These are phyloP conservation scores for Bubo blakistoni DNA, from an alignment of 2,113 vertebrate species.

Conservation along the genomic window DNA sequence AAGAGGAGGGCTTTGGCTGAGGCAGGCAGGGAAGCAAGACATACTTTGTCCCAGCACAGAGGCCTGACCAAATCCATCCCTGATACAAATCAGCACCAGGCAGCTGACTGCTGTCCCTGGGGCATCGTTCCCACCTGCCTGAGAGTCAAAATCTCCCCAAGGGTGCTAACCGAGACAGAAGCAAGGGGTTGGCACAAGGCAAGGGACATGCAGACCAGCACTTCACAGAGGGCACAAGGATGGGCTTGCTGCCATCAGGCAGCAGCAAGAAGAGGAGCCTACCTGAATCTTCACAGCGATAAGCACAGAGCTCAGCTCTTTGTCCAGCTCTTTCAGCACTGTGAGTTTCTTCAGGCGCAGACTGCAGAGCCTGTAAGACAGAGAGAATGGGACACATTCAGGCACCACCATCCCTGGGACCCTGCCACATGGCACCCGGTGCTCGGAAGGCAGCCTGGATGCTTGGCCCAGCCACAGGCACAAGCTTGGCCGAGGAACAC, in stretches of 20 bases:
- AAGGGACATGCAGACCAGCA: neutral
- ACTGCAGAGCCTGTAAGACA: slow-evolving; percentile 87
- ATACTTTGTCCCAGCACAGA: neutral
- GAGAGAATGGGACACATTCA: slow-evolving; percentile 70
- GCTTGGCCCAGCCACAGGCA: neutral
- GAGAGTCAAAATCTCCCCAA: neutral
- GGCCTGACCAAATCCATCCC: neutral
- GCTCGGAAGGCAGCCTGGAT: neutral
- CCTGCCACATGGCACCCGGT: slow-evolving; percentile 52
- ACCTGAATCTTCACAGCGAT: slow-evolving; percentile 98
- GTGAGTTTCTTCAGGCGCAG: slow-evolving; percentile 96
- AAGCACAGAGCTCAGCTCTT: slow-evolving; percentile 93
- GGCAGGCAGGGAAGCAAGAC: neutral
- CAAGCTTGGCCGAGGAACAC: neutral
- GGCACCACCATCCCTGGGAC: slow-evolving; percentile 67
- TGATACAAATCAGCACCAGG: neutral
- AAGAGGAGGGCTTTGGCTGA: neutral
- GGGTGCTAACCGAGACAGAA: neutral
- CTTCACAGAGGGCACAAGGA: neutral
- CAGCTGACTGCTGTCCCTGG: neutral
- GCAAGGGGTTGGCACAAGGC: neutral
- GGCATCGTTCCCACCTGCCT: neutral
- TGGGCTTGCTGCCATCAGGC: neutral
- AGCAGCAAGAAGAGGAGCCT: slow-evolving; percentile 10
- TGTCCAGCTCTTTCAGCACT: slow-evolving; percentile 91